Base-by-base conservation (phyloP, 2,113 vertebrate species). In the Zosterops japonicus region DNA sequence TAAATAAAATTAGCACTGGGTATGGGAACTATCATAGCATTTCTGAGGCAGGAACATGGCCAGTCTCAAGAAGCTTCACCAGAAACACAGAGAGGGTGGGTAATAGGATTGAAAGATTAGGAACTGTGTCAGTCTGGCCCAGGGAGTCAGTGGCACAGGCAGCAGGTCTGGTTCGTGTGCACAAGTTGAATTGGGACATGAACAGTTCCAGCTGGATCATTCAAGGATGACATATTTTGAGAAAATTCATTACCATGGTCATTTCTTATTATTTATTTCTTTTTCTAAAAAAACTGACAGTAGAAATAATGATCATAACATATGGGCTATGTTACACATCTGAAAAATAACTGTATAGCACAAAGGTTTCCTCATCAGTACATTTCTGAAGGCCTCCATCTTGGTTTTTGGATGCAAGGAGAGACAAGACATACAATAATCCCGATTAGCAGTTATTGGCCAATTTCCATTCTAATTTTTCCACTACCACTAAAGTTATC, bases 181-280 rank as follows among this genome's bases (percentile, higher is more conserved):
- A 60, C 41, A 29, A 17, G n/a, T 8, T 47, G 60, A 64, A 71
- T 7, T 33, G 27, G 55, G 14, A 36, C 53, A 28, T 87, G 33
- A 15, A 39, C 50, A 52, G 27, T 12, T 80, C 29, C 35, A 60
- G 60, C 25, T 53, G 29, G 75, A 83, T 29, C 5, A 2, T 23
- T 76, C 5, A 1, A 41, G 28, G 28, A 47, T 0, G 1, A 29
- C 25, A 46, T 8, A 25, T 72, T 60, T 52, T 1, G 1, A 61
- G 47, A 67, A 59, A 78, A 63, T 55, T 29, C 29, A 68, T 52
- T 67, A n/a, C n/a, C 18, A 11, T 33, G 29, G 41, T 3, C 28
- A 74, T 36, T 64, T 59, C 25, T 77, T 29, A 21, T n/a, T 60
- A 19, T 20, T 68, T 15, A n/a, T 63, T 82, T 64, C 24, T 78